Conservation (phyloP, 2,113 vertebrate species). For the Glaucidium brasilianum region DNA sequence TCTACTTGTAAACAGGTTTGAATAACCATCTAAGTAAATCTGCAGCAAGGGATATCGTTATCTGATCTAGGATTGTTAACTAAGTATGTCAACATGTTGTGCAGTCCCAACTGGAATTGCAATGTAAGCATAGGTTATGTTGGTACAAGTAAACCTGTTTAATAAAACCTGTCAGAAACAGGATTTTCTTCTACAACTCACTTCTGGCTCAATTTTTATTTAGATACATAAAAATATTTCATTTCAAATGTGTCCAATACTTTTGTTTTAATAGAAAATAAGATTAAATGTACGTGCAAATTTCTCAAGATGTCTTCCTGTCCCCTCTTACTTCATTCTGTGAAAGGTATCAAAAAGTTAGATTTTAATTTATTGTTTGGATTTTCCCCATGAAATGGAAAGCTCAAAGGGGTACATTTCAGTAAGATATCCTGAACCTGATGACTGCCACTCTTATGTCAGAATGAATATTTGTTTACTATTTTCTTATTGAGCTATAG, state of each 20-base stretch:
- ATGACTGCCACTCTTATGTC: neutral
- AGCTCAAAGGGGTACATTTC: neutral
- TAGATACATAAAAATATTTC: neutral
- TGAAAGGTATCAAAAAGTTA: neutral
- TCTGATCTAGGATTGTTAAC: neutral
- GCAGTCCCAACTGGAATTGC: neutral
- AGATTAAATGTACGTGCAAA: neutral
- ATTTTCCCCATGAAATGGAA: neutral
- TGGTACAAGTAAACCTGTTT: neutral
- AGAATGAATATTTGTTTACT: neutral
- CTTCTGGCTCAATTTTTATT: neutral
- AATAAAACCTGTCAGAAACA: neutral
- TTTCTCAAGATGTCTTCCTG: neutral
- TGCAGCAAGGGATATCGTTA: neutral
- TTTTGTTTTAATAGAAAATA: neutral
- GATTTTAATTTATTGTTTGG: neutral
- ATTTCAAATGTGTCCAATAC: neutral
- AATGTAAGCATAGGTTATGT: neutral
- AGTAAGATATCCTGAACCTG: neutral
- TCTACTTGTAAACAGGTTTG: neutral
- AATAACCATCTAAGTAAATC: neutral
- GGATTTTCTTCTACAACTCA: neutral
- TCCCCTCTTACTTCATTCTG: neutral
- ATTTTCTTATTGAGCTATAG: neutral
- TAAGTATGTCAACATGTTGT: neutral